Base-by-base conservation (phyloP, 2,888 invertebrate genomes). In the Prosapia bicincta region DNA sequence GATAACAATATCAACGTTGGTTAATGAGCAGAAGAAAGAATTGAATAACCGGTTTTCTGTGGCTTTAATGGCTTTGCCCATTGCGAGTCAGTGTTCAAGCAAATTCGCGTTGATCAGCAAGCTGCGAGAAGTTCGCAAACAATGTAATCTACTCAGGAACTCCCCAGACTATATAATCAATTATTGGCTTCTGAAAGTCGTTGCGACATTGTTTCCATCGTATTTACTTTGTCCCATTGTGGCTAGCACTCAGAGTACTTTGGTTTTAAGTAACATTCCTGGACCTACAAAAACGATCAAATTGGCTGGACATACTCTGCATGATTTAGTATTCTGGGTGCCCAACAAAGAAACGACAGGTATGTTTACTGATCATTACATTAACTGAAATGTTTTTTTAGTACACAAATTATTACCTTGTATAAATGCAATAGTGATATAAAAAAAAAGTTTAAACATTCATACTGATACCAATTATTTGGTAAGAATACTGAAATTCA, bases 291-390 rank as follows among this genome's bases (percentile, higher is more conserved):
- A 82, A 54, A 79, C 86, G 3, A 83, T 82, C 23, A 84, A 86
- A 66, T 84, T 87, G 68, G 86, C 84, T 24, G 86, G 87, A 0
- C 82, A 85, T 74, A 80, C 79, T 6, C 81, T 89, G 65, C 85
- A 85, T 75, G 85, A 86, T 78, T 82, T 89, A 75, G 85, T 85
- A 7, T 88, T 88, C 80, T 88, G 88, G 83, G 83, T 88, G 66
- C 89, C 89, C n/a, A 85, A 86, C 79, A 84, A 86, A 81, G 87
- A 86, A 70, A 85, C 83, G 15, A 88, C 86, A 82, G 87, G 88
- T 87, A 80, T n/a, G n/a, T n/a, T n/a, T n/a, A n/a, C n/a, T n/a
- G n/a, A n/a, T n/a, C n/a, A n/a, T n/a, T n/a, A n/a, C n/a, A n/a
- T n/a, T n/a, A n/a, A n/a, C n/a, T n/a, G n/a, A n/a, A n/a, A n/a